Evolutionary conservation across 2,113 vertebrate species (phyloP), one percentile per base, ranked within the genome.

Genomic region (human (Homo sapiens)): DNA sequence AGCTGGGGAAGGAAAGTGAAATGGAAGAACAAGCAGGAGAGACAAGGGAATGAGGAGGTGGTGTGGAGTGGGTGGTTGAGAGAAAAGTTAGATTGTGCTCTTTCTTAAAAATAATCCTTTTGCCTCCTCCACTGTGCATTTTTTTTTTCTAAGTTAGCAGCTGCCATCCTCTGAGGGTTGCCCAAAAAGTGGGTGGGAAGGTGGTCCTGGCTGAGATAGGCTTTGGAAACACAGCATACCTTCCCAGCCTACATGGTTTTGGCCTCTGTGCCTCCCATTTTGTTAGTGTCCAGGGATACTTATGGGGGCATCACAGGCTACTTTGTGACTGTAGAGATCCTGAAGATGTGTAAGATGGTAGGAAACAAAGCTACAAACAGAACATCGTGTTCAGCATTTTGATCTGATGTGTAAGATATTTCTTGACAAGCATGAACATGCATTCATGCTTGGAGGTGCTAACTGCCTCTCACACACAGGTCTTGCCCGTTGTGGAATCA

Each of bases 31-130:
- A 85, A 50, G 80, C 94, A 95, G 95, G 93, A 93, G 95, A 90
- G 94, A 97, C 92, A 85, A 95, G 96, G 93, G 96, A 95, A 79
- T 40, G 97, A 92, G 96, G 97, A 96, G 97, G 98, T 93, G 95
- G 96, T 86, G 81, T 52, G 81, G 80, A 93, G 97, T 97, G 97
- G 97, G 98, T 64, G 97, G 97, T 40, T 81, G 93, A 97, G 96
- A 96, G 95, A 97, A 95, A 90, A 97, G 97, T 95, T 95, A 94
- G 96, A 98, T 93, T 98, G 98, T 97, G 97, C 97, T 97, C 97
- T 97, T 96, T 96, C 95, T 97, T 97, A 98, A 98, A 98, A 98
- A 98, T 97, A 98, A 97, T 61, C 92, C 97, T 92, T 87, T 86
- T 97, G 82, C 96, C 96, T 97, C 97, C 97, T 96, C 97, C 98